A percentile compares a stretch with the other conserved stretches of the same genome.
Conservation (phyloP, 2,113 vertebrate genomes). For the Colistium nudipinnis region DNA sequence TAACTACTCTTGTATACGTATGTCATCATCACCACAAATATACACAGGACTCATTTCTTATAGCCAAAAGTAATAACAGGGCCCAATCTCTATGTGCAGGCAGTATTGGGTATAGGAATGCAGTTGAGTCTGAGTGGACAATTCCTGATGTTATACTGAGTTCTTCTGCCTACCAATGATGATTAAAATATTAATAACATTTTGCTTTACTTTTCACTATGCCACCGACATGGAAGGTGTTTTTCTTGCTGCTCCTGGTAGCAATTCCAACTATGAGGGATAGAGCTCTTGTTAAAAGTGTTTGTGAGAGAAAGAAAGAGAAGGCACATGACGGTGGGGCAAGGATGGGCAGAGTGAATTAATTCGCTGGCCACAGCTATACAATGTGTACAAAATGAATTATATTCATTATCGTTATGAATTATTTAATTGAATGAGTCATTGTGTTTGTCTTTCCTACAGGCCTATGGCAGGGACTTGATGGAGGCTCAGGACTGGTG, state of each 20-base stretch:
- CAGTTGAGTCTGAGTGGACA: neutral
- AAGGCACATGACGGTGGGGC: neutral
- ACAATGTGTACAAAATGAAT: too few species aligned
- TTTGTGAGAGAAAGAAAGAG: neutral
- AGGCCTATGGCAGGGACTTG: conserved; percentile 97
- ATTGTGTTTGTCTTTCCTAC: conserved; percentile 33
- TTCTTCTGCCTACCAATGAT: neutral
- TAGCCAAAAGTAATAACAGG: too few species aligned
- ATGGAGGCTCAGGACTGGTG: conserved; percentile 99
- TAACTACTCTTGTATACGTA: too few species aligned
- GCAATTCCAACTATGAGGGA: neutral
- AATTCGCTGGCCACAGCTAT: too few species aligned
- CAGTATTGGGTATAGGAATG: too few species aligned
- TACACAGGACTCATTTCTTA: too few species aligned
- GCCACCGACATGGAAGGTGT: neutral
- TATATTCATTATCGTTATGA: neutral
- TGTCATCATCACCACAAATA: too few species aligned
- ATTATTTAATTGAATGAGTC: conserved; percentile 8
- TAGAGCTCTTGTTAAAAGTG: neutral
- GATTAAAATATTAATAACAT: neutral
- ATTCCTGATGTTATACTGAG: neutral
- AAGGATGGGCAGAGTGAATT: too few species aligned
- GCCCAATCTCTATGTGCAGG: too few species aligned
- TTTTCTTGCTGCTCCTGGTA: neutral
- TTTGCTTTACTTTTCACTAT: neutral